A percentile compares a stretch with the other conserved stretches of the same genome.
These are phyloP conservation scores for Probosciger aterrimus DNA, from an alignment of 2,113 vertebrate genomes.

Conservation along the genomic window DNA sequence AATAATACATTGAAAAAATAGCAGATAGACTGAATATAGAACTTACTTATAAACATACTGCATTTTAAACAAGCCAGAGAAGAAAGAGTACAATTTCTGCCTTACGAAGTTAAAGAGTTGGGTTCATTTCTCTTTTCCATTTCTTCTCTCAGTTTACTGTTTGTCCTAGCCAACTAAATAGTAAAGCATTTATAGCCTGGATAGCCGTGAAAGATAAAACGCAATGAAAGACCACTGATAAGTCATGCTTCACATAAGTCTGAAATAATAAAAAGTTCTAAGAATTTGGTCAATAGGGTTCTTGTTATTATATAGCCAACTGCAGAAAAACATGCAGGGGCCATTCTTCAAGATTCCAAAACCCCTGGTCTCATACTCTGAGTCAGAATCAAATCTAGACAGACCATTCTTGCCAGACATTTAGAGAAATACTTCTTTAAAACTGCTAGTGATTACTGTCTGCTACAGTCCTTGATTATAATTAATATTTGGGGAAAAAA, in stretches of 20 bases:
- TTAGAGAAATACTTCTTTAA: background rate
- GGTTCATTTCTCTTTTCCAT: slow-evolving; percentile 22
- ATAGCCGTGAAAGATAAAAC: background rate
- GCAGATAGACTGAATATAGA: background rate
- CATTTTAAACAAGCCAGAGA: background rate
- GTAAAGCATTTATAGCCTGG: background rate
- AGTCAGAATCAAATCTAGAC: background rate
- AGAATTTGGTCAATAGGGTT: background rate
- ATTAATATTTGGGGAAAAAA: background rate
- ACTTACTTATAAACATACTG: background rate
- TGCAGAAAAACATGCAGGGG: background rate
- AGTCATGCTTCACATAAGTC: background rate
- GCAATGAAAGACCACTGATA: background rate
- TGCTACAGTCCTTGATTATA: background rate
- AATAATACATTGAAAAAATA: background rate
- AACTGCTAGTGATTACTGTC: background rate
- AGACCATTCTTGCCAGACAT: background rate
- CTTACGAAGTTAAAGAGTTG: background rate
- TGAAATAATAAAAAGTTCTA: background rate
- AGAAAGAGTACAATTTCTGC: background rate
- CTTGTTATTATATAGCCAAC: background rate
- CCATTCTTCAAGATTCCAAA: background rate
- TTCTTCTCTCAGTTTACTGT: background rate
- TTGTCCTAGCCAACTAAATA: background rate
- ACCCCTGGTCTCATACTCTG: background rate